Percentiles rank a stretch among this genome's conserved stretches.
Conservation (phyloP, 1,140 invertebrate species). For the Ganaspis sp. region DNA sequence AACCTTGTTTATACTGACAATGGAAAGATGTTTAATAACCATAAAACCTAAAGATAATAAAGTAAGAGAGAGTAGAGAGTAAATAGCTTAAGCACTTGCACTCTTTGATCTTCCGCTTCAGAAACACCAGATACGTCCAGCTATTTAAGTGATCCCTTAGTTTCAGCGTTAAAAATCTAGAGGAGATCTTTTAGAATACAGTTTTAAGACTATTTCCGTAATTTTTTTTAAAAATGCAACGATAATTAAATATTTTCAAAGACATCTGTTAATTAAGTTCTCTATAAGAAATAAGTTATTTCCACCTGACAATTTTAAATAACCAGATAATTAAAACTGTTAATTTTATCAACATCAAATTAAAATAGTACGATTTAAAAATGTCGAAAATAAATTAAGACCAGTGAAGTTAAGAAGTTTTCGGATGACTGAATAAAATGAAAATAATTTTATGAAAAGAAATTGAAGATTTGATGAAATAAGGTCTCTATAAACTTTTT, state of each 20-base stretch:
- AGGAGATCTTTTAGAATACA: background rate
- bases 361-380: too few species aligned
- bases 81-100: constrained; percentile 19
- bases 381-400: too few species aligned
- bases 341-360: too few species aligned
- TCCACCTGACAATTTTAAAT: background rate
- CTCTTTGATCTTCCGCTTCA: constrained; percentile 5
- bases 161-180: background rate
- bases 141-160: background rate
- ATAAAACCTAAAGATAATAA: constrained; percentile 10
- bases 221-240: background rate
- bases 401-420: background rate
- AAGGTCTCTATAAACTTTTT: background rate
- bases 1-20: constrained; percentile 2
- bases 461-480: background rate
- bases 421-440: background rate
- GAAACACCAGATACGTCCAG: background rate
- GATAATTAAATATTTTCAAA: background rate
- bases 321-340: too few species aligned
- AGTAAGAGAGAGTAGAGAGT: background rate
- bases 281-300: background rate
- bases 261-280: constrained; percentile 10
- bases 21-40: background rate
- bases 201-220: background rate
- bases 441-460: background rate